These are phyloP conservation scores for Mactromeris polynyma DNA, from an alignment of 2,888 invertebrate species.

Conservation along the genomic window DNA sequence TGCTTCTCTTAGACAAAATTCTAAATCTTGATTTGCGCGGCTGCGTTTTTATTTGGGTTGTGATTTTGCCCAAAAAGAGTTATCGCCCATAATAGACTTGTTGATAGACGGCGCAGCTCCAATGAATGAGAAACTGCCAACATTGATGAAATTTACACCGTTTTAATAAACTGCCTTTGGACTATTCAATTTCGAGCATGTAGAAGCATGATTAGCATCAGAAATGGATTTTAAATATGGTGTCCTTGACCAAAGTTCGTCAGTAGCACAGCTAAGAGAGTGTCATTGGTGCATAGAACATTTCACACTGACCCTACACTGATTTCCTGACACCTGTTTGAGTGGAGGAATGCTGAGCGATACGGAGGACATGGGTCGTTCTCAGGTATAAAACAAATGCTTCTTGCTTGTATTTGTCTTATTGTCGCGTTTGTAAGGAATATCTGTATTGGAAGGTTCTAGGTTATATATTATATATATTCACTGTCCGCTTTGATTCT, in stretches of 20 bases:
- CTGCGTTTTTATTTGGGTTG: neutral
- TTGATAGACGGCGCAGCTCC: constrained; percentile 41
- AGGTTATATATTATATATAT: too few relatives aligned
- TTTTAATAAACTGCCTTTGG: constrained; percentile 6
- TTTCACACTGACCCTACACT: neutral
- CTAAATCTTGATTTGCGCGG: neutral
- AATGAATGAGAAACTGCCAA: constrained; percentile 43
- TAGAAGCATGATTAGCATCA: constrained; percentile 23
- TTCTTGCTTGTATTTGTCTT: too few relatives aligned
- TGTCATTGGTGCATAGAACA: neutral
- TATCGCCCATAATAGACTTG: constrained; percentile 14
- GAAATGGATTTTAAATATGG: constrained; percentile 13
- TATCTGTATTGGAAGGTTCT: too few relatives aligned
- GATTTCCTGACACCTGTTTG: neutral
- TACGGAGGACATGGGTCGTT: constrained; percentile 78
- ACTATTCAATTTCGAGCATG: constrained; percentile 22
- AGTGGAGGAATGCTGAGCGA: constrained; percentile 67
- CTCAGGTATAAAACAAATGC: constrained; percentile 75
- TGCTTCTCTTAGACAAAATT: neutral
- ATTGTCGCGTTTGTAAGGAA: too few relatives aligned
- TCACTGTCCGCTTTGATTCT: too few relatives aligned
- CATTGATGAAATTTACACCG: constrained; percentile 44
- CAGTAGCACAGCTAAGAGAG: too few relatives aligned
- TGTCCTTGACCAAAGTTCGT: neutral
- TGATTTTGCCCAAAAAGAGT: neutral